phyloP scores from a whole-genome alignment of 2,888 invertebrate species.

The Platypus cylindrus region DNA sequence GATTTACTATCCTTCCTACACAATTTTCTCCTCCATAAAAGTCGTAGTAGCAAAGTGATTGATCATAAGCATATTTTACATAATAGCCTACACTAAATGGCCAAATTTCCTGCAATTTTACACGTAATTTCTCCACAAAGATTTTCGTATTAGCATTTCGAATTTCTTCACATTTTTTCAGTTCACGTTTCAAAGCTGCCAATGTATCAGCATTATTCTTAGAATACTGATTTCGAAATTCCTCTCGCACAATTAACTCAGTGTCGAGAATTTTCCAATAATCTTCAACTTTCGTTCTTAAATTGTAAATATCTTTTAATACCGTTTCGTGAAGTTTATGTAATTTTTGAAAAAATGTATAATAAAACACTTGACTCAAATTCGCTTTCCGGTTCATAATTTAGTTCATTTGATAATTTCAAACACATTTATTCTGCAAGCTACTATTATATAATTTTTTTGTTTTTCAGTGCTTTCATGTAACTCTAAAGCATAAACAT shows the following conservation, averaged over 20 bases:
- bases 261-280: constrained; percentile 68
- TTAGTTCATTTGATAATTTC: constrained; percentile 30
- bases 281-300: constrained; percentile 39
- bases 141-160: constrained; percentile 64
- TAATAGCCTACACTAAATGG: no score
- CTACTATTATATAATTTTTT: no score
- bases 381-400: constrained; percentile 29
- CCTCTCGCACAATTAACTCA: constrained; percentile 47
- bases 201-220: constrained; percentile 46
- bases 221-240: constrained; percentile 48
- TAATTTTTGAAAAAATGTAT: constrained; percentile 42
- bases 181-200: constrained; percentile 50
- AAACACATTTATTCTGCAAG: constrained; percentile 32
- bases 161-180: constrained; percentile 59
- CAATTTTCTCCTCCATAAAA: no score
- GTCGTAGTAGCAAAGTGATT: no score
- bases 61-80: no score
- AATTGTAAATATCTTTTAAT: constrained; percentile 39
- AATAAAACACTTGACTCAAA: constrained; percentile 34
- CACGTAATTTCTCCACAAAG: constrained; percentile 53
- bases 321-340: constrained; percentile 44
- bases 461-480: no score
- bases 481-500: no score
- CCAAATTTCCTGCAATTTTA: constrained; percentile 64
- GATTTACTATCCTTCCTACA: no score